Percentiles rank a stretch among this genome's conserved stretches.
phyloP scores from a whole-genome alignment of 2,888 invertebrate species.

The Heliconius ethilla region DNA sequence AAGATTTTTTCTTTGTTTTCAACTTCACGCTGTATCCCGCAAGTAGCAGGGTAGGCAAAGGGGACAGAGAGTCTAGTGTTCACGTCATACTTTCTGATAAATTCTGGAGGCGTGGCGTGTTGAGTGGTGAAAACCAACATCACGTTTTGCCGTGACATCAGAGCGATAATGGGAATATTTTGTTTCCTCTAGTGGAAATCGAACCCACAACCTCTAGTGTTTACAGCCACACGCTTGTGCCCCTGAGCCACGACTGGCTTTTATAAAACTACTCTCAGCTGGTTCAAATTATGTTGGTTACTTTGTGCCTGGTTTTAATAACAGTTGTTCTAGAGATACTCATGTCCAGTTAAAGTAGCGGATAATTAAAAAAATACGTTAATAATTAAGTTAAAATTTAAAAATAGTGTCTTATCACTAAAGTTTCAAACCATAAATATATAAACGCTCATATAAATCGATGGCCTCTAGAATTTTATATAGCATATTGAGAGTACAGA shows the following conservation, averaged over 20 bases:
- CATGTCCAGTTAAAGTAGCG: too few relatives aligned
- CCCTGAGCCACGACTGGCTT: too few relatives aligned
- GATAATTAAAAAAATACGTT: too few relatives aligned
- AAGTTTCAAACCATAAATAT: not conserved
- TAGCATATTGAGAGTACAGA: not conserved
- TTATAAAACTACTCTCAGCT: too few relatives aligned
- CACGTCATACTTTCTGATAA: not conserved
- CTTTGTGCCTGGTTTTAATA: too few relatives aligned
- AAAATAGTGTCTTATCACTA: too few relatives aligned
- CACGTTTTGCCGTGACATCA: not conserved
- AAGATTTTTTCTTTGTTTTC: not conserved
- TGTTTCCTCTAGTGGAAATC: not conserved
- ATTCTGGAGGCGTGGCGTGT: not conserved
- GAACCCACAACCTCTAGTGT: too few relatives aligned
- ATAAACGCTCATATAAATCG: not conserved
- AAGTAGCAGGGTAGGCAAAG: not conserved
- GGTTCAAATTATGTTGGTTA: too few relatives aligned
- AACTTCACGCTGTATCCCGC: not conserved
- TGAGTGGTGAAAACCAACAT: not conserved
- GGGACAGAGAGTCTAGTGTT: not conserved
- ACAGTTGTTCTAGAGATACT: too few relatives aligned
- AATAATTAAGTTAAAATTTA: too few relatives aligned
- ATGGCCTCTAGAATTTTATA: not conserved
- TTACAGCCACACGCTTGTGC: too few relatives aligned
- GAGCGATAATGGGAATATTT: not conserved